phyloP scores from a whole-genome alignment of 2,113 vertebrate genomes.

The Lophochroa leadbeateri region DNA sequence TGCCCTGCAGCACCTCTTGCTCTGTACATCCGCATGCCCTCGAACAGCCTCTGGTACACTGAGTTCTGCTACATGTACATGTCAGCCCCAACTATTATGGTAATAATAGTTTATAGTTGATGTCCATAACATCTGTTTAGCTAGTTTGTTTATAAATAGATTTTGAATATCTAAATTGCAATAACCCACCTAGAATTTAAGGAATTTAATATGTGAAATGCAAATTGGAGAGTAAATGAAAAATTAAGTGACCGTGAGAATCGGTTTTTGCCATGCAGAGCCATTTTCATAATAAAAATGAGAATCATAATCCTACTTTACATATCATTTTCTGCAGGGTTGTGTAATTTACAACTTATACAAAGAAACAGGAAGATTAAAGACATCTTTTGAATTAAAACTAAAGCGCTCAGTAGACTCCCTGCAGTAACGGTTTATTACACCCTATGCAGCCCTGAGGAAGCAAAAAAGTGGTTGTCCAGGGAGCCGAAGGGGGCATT shows the following conservation, averaged over 20 bases:
- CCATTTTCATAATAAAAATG: slow-evolving; percentile 56
- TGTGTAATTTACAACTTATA: slow-evolving; percentile 67
- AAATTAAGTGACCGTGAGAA: slow-evolving; percentile 49
- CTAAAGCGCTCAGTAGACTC: slow-evolving; percentile 32
- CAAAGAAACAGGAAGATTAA: slow-evolving; percentile 65
- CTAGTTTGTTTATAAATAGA: slow-evolving; percentile 9
- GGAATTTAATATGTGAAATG: background rate
- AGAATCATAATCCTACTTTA: slow-evolving; percentile 69
- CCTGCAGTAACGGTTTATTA: slow-evolving; percentile 56
- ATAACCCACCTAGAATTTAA: background rate
- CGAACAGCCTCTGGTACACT: background rate
- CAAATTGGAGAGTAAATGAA: slow-evolving; percentile 26
- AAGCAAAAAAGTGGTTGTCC: background rate
- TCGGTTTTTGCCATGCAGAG: background rate
- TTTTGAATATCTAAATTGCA: background rate
- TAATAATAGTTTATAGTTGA: background rate
- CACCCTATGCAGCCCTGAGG: background rate
- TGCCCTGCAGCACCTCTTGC: background rate
- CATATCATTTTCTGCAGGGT: slow-evolving; percentile 65
- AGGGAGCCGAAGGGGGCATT: background rate
- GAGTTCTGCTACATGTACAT: background rate
- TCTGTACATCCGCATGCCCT: accelerated
- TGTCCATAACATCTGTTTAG: background rate
- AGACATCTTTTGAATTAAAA: slow-evolving; percentile 68
- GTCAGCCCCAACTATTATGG: background rate